These are phyloP conservation scores for Urophycis tenuis DNA, from an alignment of 2,797 vertebrate species.

Conservation along the genomic window DNA sequence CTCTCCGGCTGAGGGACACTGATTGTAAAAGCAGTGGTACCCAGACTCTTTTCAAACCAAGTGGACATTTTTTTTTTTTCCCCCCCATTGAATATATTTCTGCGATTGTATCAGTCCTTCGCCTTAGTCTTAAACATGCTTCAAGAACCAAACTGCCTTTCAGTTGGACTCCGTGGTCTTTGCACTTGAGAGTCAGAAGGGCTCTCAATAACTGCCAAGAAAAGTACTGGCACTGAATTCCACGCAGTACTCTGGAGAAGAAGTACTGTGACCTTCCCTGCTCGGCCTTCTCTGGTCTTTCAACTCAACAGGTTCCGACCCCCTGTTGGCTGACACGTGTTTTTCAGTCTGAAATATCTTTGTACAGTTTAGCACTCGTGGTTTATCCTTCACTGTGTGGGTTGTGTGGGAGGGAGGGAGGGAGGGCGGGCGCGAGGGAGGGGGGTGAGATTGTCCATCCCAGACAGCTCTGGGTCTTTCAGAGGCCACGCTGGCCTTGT, in stretches of 20 bases:
- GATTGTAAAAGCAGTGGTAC: not conserved
- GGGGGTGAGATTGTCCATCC: slow-evolving; percentile 53
- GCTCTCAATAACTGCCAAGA: slow-evolving; percentile 31
- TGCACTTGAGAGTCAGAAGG: slow-evolving; percentile 20
- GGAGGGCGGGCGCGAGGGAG: slow-evolving; percentile 8
- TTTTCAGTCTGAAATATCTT: slow-evolving; percentile 65
- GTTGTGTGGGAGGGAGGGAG: slow-evolving; percentile 37
- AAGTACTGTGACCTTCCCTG: slow-evolving; percentile 17
- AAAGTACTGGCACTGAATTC: slow-evolving; percentile 37
- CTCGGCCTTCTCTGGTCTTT: slow-evolving; percentile 53
- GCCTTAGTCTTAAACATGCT: not conserved
- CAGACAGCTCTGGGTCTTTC: slow-evolving; percentile 61
- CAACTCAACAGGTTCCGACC: slow-evolving; percentile 53
- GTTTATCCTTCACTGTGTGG: slow-evolving; percentile 39
- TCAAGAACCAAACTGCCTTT: slow-evolving; percentile 2
- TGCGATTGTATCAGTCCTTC: not conserved
- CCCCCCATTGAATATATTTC: not conserved
- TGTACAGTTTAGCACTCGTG: slow-evolving; percentile 63
- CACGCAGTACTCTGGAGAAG: slow-evolving; percentile 25
- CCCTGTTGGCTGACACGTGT: slow-evolving; percentile 53
- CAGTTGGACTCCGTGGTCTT: not conserved
- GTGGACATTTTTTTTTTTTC: not conserved
- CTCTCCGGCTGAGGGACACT: not conserved
- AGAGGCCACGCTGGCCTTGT: slow-evolving; percentile 65
- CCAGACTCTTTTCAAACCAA: not conserved